These are phyloP conservation scores for Adelphocoris suturalis DNA, from an alignment of 2,888 invertebrate species.

Conservation along the genomic window DNA sequence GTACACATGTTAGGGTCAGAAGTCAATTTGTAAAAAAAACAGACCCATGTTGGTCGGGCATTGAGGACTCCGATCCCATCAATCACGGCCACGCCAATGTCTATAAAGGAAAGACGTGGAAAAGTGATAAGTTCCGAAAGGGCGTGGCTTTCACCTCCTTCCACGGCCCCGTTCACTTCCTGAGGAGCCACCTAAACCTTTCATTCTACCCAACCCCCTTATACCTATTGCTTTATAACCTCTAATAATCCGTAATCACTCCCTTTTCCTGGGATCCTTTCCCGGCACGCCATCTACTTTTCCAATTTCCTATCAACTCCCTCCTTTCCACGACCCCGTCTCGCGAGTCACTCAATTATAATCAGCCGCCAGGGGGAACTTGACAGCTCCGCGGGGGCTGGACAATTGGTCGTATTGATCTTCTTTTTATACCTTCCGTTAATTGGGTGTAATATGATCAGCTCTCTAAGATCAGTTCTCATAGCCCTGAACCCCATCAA, in stretches of 20 bases:
- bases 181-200: slow-evolving; percentile 41
- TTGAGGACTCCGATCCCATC: not conserved
- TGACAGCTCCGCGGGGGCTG: slow-evolving; percentile 39
- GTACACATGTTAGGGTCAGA: too few species aligned
- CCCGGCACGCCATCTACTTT: slow-evolving; percentile 63
- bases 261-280: slow-evolving; percentile 13
- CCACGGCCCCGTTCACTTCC: slow-evolving; percentile 36
- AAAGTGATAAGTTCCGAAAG: not conserved
- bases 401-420: slow-evolving; percentile 42
- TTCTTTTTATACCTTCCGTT: not conserved
- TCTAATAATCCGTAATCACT: slow-evolving; percentile 64
- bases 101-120: not conserved
- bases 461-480: not conserved
- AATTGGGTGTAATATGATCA: slow-evolving; percentile 50
- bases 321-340: not conserved
- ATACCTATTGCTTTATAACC: slow-evolving; percentile 52
- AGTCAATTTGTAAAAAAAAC: slow-evolving; percentile 4
- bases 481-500: not conserved
- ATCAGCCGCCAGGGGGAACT: slow-evolving; percentile 50
- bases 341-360: slow-evolving; percentile 58
- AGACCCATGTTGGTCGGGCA: not conserved
- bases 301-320: slow-evolving; percentile 63
- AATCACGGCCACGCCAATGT: slow-evolving; percentile 64
- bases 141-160: slow-evolving; percentile 44
- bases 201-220: not conserved